Conservation (phyloP, 2,888 invertebrate genomes). For the Bombyx huttoni region DNA sequence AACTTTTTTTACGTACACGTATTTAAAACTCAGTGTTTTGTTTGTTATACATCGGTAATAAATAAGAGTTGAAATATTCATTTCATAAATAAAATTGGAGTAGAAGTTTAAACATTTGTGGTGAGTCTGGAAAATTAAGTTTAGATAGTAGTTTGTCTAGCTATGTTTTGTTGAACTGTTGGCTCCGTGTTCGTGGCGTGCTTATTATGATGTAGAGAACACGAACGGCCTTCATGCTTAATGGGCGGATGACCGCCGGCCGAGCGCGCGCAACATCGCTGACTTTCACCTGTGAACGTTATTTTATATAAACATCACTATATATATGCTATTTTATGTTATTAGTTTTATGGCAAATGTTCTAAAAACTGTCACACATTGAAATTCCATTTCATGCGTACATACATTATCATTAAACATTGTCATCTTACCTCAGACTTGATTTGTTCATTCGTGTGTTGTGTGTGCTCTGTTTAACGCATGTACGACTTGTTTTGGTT, state of each 20-base stretch:
- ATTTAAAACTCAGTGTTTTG: neutral
- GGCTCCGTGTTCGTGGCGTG: constrained; percentile 10
- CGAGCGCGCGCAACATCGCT: constrained; percentile 26
- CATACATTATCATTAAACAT: neutral
- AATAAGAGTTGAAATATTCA: too few relatives aligned
- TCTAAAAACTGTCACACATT: constrained; percentile 1
- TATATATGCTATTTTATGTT: constrained; percentile 12
- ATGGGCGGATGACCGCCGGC: constrained; percentile 46
- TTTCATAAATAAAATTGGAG: too few relatives aligned
- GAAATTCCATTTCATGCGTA: neutral
- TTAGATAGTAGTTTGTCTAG: neutral
- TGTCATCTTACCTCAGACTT: neutral
- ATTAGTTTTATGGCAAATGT: constrained; percentile 14
- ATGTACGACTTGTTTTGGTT: neutral
- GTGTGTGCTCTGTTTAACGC: neutral
- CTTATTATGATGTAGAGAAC: constrained; percentile 8
- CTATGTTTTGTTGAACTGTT: neutral
- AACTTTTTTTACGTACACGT: neutral
- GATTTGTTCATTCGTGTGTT: neutral
- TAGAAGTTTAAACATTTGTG: too few relatives aligned
- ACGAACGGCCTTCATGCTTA: constrained; percentile 54
- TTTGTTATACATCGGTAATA: neutral
- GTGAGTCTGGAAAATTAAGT: neutral
- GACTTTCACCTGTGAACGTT: constrained; percentile 47
- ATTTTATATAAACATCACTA: constrained; percentile 39